Conservation (phyloP, 2,797 vertebrate species). For the Spinus pinus region DNA sequence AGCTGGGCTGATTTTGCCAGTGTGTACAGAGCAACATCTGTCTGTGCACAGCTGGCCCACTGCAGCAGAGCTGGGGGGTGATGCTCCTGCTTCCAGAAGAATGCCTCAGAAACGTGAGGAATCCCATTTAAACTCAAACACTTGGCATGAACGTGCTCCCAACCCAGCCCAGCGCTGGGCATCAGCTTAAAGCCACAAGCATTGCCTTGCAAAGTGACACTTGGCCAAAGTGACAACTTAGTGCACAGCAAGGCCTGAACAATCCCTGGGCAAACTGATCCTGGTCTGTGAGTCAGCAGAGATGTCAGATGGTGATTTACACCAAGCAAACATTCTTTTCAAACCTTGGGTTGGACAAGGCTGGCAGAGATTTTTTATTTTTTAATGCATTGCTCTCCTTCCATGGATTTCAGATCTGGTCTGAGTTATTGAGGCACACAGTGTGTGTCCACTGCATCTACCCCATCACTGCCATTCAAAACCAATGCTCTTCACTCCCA, state of each 20-base stretch:
- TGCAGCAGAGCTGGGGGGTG: conserved; percentile 8
- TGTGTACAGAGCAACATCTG: conserved; percentile 51
- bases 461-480: not conserved
- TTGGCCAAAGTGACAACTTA: not conserved
- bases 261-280: not conserved
- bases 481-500: not conserved
- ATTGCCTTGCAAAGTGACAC: not conserved
- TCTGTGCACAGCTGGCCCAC: conserved; percentile 28
- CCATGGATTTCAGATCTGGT: not conserved
- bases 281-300: conserved; percentile 10
- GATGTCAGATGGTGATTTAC: not conserved
- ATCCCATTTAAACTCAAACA: not conserved
- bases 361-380: not conserved
- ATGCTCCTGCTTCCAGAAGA: not conserved
- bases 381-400: not conserved
- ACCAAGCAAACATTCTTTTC: not conserved
- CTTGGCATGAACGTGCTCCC: not conserved
- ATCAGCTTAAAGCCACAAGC: not conserved
- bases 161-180: not conserved
- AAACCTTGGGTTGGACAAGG: not conserved
- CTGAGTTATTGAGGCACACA: not conserved
- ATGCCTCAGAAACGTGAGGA: not conserved
- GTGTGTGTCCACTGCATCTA: not conserved
- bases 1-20: not conserved
- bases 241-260: not conserved